Base-by-base conservation (phyloP, 2,888 invertebrate species). In the Eucera pruinosa region DNA sequence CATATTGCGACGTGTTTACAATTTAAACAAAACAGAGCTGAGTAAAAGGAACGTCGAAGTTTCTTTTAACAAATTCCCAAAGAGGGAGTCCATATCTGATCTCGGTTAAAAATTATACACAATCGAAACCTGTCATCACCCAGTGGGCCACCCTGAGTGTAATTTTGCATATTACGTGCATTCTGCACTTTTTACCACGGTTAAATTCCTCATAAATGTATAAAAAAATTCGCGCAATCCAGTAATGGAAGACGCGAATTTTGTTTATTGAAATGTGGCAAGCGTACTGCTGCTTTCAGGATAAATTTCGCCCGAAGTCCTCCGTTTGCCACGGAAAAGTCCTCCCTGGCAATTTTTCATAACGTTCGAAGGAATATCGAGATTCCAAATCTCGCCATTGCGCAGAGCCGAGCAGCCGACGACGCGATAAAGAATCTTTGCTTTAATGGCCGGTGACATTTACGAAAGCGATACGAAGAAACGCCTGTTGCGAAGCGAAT, bases 401-500 rank as follows among this genome's bases (percentile, higher is more conserved):
- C 33, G 20, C 20, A 27, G 27, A 54, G 23, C n/a, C 41, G 13
- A 7, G n/a, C 39, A 23, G 23, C n/a, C 57, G 66, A n/a, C 65
- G 13, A 18, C 60, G 47, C 54, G 76, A 76, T 67, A 75, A 64
- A 50, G 43, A 48, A 66, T 78, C 72, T 50, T 43, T 60, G 41
- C 48, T 43, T 68, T 73, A 79, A 78, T 60, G 64, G 67, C 47
- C 61, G 50, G 54, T 72, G 77, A 77, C 62, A 78, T 78, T 77
- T 78, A 48, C 75, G 72, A 78, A 66, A 77, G 52, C 64, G 41
- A 62, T 41, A 52, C 50, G 61, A 55, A 27, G 57, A 30, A 64
- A 72, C 55, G 54, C 43, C 55, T 72, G 72, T 60, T 39, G 45
- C 67, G 50, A 68, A 47, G 47, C 45, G 70, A 70, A 77, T 67